These are phyloP conservation scores for Dryas iulia DNA, from an alignment of 1,140 invertebrate genomes.

Conservation along the genomic window DNA sequence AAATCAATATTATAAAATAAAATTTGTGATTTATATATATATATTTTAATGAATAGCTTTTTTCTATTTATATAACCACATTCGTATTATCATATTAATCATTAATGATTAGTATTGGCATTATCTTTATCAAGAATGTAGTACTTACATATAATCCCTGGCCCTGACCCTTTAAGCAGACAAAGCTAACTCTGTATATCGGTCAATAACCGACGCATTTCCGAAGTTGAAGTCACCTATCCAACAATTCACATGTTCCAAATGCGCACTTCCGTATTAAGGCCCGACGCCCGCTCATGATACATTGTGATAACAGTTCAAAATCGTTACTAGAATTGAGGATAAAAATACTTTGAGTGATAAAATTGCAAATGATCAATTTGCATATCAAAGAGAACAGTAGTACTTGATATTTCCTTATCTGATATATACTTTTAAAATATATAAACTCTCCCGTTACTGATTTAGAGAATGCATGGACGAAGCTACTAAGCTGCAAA, in stretches of 20 bases:
- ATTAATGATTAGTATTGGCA: no score
- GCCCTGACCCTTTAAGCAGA: slow-evolving; percentile 24
- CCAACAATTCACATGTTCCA: slow-evolving; percentile 53
- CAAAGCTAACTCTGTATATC: slow-evolving; percentile 14
- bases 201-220: slow-evolving; percentile 38
- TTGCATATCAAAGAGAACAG: not conserved
- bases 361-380: not conserved
- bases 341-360: slow-evolving; percentile 21
- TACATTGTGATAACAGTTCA: slow-evolving; percentile 26
- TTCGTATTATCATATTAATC: no score
- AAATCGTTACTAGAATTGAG: slow-evolving; percentile 24
- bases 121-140: no score
- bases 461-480: no score
- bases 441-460: no score
- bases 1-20: no score
- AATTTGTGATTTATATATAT: no score
- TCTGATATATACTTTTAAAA: no score
- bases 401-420: not conserved
- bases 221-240: slow-evolving; percentile 45
- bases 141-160: not conserved
- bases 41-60: no score
- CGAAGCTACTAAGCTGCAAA: no score
- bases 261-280: slow-evolving; percentile 61
- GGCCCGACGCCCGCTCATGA: slow-evolving; percentile 30
- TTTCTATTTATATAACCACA: no score